A percentile compares a stretch with the other conserved stretches of the same genome.
phyloP scores from a whole-genome alignment of 2,888 invertebrate genomes.

The Agriopis marginaria region DNA sequence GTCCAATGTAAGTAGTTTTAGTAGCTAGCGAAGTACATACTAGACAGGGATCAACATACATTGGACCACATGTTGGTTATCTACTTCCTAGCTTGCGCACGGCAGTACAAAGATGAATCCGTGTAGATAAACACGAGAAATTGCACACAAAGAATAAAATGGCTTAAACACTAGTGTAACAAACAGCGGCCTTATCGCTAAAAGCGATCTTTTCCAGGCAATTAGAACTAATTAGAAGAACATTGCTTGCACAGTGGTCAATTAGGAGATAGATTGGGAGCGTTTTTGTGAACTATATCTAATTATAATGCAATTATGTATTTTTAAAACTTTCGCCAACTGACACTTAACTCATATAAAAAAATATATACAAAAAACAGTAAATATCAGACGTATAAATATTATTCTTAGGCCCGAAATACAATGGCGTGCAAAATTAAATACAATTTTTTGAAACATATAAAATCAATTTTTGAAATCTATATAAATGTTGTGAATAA shows the following conservation, averaged over 20 bases:
- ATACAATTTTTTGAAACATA: conserved; percentile 33
- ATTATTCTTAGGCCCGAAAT: conserved; percentile 76
- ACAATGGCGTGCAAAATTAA: conserved; percentile 56
- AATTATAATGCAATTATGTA: conserved; percentile 15
- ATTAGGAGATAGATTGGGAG: neutral
- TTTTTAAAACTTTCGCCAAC: conserved; percentile 36
- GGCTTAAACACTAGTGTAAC: no score
- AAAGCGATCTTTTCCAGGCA: no score
- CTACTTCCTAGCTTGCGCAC: no score
- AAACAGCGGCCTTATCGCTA: no score
- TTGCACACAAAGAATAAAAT: neutral
- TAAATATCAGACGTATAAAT: conserved; percentile 64
- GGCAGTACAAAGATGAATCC: no score
- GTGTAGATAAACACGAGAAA: no score
- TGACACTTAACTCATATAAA: conserved; percentile 31
- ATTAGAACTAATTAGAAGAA: neutral
- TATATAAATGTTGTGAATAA: conserved; percentile 41
- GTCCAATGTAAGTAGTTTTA: no score
- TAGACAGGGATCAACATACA: no score
- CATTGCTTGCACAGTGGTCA: no score
- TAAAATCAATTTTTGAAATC: conserved; percentile 35
- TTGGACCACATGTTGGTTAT: no score
- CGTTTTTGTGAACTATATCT: neutral
- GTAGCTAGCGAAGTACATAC: no score
- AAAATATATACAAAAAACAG: conserved; percentile 49